Percentiles rank a stretch among this genome's conserved stretches.
Evolutionary conservation across 2,797 vertebrate genomes (phyloP).

Genomic region (Tarsius wallacei): DNA sequence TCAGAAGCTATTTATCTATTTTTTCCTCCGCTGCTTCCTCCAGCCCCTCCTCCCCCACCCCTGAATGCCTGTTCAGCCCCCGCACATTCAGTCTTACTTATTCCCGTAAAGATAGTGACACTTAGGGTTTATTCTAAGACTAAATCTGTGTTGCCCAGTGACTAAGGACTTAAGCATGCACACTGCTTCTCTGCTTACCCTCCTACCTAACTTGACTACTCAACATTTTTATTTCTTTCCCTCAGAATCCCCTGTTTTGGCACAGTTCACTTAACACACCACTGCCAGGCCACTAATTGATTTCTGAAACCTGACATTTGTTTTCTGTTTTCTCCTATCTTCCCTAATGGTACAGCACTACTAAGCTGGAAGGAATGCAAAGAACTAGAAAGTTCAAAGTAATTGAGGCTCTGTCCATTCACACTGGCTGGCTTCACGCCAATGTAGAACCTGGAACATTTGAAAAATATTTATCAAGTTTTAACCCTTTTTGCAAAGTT

Average conservation of each 20-base stretch:
- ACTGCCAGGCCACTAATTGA: slow-evolving; percentile 84
- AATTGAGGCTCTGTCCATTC: slow-evolving; percentile 89
- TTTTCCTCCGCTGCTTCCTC: slow-evolving; percentile 75
- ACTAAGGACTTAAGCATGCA: slow-evolving; percentile 79
- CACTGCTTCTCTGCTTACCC: slow-evolving; percentile 60
- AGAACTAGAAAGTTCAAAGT: slow-evolving; percentile 90
- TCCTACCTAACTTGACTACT: slow-evolving; percentile 78
- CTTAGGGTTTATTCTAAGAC: slow-evolving; percentile 81
- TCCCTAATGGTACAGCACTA: slow-evolving; percentile 89
- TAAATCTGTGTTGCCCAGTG: slow-evolving; percentile 54
- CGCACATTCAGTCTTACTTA: slow-evolving; percentile 75
- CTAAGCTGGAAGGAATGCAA: slow-evolving; percentile 91
- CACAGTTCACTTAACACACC: slow-evolving; percentile 80
- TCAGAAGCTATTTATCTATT: slow-evolving; percentile 81
- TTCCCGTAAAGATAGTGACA: slow-evolving; percentile 82
- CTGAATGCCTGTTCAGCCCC: background rate
- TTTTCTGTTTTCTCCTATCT: slow-evolving; percentile 90
- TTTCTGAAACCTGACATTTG: slow-evolving; percentile 89
- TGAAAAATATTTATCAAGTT: slow-evolving; percentile 88
- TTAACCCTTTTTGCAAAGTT: slow-evolving; percentile 88
- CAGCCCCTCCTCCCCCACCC: slow-evolving; percentile 56
- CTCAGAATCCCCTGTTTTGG: slow-evolving; percentile 80
- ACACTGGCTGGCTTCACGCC: slow-evolving; percentile 88
- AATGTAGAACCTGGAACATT: slow-evolving; percentile 88
- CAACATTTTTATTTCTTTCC: slow-evolving; percentile 76